phyloP scores from a whole-genome alignment of 2,888 invertebrate species.

The Rhagonycha lutea region DNA sequence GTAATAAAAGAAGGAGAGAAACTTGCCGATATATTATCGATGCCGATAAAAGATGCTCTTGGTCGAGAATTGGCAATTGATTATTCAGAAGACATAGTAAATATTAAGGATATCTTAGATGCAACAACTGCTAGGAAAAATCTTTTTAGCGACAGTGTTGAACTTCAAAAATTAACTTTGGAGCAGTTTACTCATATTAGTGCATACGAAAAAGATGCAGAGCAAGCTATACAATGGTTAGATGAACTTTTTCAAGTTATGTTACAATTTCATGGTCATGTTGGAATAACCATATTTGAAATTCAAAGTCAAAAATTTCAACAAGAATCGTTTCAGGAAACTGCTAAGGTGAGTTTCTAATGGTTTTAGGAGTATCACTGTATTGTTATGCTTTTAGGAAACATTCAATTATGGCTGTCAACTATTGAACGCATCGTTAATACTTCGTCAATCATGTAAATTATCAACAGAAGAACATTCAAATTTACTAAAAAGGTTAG shows the following conservation, averaged over 20 bases:
- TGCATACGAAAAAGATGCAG: slow-evolving; percentile 76
- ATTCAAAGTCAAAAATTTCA: slow-evolving; percentile 76
- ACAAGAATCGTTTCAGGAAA: slow-evolving; percentile 75
- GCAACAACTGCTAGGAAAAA: slow-evolving; percentile 71
- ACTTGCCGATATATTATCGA: slow-evolving; percentile 74
- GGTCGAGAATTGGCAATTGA: slow-evolving; percentile 72
- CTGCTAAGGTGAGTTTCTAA: slow-evolving; percentile 66
- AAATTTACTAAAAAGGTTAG: slow-evolving; percentile 61
- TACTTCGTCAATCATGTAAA: slow-evolving; percentile 73
- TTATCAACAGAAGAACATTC: slow-evolving; percentile 63
- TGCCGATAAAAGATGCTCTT: slow-evolving; percentile 78
- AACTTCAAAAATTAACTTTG: slow-evolving; percentile 74
- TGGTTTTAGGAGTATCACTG: not conserved
- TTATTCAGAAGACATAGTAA: slow-evolving; percentile 73
- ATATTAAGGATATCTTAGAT: slow-evolving; percentile 72
- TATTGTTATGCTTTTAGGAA: slow-evolving; percentile 59
- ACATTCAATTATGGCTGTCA: slow-evolving; percentile 83
- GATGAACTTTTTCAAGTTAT: slow-evolving; percentile 74
- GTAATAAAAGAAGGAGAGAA: slow-evolving; percentile 76
- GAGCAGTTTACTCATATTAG: slow-evolving; percentile 78
- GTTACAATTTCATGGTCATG: slow-evolving; percentile 69
- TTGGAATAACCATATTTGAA: slow-evolving; percentile 74
- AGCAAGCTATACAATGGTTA: slow-evolving; percentile 78
- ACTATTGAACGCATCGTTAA: slow-evolving; percentile 73
- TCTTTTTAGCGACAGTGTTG: slow-evolving; percentile 74